phyloP scores from a whole-genome alignment of 2,113 vertebrate genomes.

The Scomber colias region DNA sequence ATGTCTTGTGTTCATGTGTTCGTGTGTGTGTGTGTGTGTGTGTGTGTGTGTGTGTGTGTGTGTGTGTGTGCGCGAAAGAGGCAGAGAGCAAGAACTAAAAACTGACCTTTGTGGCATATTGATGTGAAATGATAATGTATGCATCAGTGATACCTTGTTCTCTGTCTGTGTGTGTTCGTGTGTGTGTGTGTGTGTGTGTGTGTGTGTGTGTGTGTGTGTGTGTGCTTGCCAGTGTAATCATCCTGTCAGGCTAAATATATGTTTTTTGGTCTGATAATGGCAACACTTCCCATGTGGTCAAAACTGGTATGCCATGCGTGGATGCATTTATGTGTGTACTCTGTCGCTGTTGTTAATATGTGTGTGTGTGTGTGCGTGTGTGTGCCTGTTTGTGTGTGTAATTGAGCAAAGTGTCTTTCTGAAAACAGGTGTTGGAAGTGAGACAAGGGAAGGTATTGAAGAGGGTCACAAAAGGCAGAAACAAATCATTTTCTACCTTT shows the following conservation, averaged over 20 bases:
- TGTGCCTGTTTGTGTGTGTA: slow-evolving; percentile 14
- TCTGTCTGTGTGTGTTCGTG: slow-evolving; percentile 8
- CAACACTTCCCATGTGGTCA: slow-evolving; percentile 12
- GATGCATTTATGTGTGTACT: slow-evolving; percentile 2
- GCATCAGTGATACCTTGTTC: slow-evolving; percentile 2
- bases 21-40: slow-evolving; percentile 4
- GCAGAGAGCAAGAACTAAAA: slow-evolving; percentile 11
- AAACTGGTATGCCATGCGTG: neutral
- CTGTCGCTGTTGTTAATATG: neutral
- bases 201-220: slow-evolving; percentile 9
- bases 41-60: slow-evolving; percentile 7
- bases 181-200: neutral
- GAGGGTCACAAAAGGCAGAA: slow-evolving; percentile 31
- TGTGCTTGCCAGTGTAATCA: slow-evolving; percentile 2
- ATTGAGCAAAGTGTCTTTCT: slow-evolving; percentile 19
- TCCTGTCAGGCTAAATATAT: slow-evolving; percentile 36
- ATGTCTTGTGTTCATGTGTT: neutral
- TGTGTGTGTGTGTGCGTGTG: neutral
- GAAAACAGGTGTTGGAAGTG: slow-evolving; percentile 31
- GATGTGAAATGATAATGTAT: slow-evolving; percentile 45
- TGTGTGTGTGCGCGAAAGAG: slow-evolving; percentile 8
- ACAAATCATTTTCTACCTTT: slow-evolving; percentile 56
- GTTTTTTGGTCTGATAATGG: slow-evolving; percentile 39
- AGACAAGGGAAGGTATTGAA: neutral
- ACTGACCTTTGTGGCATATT: slow-evolving; percentile 50